phyloP scores from a whole-genome alignment of 2,113 vertebrate genomes.

The Eublepharis macularius region DNA sequence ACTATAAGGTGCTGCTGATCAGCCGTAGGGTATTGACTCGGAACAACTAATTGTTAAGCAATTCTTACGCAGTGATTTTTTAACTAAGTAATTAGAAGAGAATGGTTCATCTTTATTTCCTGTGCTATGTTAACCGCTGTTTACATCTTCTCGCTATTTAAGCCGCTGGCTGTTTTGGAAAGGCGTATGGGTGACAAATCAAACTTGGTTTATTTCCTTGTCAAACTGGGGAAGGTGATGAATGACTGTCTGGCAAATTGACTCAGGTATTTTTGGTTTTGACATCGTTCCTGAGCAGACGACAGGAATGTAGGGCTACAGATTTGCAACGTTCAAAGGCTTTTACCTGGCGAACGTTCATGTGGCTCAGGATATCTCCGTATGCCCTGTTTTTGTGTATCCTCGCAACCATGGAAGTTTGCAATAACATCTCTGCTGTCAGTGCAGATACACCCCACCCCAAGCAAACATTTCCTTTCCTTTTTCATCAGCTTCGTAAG shows the following conservation, averaged over 20 bases:
- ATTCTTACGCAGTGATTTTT: neutral
- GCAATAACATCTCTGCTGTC: conserved; percentile 52
- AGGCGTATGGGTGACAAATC: neutral
- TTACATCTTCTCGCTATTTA: too few species aligned
- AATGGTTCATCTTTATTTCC: neutral
- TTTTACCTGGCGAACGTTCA: conserved; percentile 21
- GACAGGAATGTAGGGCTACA: neutral
- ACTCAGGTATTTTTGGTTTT: neutral
- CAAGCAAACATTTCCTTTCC: conserved; percentile 70
- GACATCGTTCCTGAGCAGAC: neutral
- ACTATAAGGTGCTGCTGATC: too few species aligned
- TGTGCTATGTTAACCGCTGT: too few species aligned
- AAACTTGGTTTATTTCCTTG: neutral
- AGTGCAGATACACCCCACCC: conserved; percentile 66
- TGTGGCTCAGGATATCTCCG: rapidly evolving
- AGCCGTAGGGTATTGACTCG: too few species aligned
- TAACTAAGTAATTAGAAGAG: neutral
- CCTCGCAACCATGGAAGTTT: conserved; percentile 6
- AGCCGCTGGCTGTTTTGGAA: neutral
- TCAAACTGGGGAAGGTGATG: neutral
- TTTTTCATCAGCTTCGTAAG: conserved; percentile 66
- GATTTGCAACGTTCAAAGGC: neutral
- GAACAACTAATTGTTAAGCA: neutral
- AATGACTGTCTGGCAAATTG: neutral
- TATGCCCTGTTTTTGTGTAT: neutral